These are phyloP conservation scores for Rugalucina vietnamica DNA, from an alignment of 2,888 invertebrate species.

Conservation along the genomic window DNA sequence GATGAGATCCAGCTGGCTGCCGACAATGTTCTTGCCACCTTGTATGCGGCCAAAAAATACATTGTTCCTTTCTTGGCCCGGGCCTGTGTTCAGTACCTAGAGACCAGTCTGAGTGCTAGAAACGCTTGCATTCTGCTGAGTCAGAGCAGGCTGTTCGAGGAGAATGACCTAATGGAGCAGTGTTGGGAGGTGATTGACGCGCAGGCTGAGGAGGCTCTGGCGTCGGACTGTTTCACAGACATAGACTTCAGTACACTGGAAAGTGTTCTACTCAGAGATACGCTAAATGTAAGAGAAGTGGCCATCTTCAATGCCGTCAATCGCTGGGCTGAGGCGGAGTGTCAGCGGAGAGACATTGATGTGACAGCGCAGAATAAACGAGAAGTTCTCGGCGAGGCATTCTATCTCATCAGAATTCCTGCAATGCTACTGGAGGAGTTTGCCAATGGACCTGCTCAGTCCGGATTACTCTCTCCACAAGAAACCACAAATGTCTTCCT, in stretches of 20 bases:
- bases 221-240: slow-evolving; percentile 97
- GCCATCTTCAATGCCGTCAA: slow-evolving; percentile 92
- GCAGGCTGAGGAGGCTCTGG: slow-evolving; percentile 97
- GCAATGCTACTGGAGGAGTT: slow-evolving; percentile 97
- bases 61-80: slow-evolving; percentile 97
- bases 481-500: slow-evolving; percentile 98
- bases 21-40: slow-evolving; percentile 96
- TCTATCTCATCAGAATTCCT: slow-evolving; percentile 95
- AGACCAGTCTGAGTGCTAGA: slow-evolving; percentile 97
- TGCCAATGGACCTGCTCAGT: slow-evolving; percentile 97
- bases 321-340: slow-evolving; percentile 97
- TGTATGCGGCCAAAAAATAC: slow-evolving; percentile 98
- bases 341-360: slow-evolving; percentile 92
- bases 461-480: slow-evolving; percentile 94
- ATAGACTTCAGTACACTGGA: slow-evolving; percentile 97
- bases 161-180: slow-evolving; percentile 96
- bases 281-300: slow-evolving; percentile 97
- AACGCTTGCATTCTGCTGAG: slow-evolving; percentile 98
- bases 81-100: slow-evolving; percentile 97
- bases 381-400: slow-evolving; percentile 86
- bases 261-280: slow-evolving; percentile 95
- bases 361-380: slow-evolving; percentile 90
- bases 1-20: slow-evolving; percentile 98
- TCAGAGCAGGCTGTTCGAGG: slow-evolving; percentile 97
- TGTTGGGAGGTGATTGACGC: slow-evolving; percentile 93